Evolutionary conservation across 2,888 invertebrate species (phyloP).

Genomic region (Steinernema hermaphroditum): DNA sequence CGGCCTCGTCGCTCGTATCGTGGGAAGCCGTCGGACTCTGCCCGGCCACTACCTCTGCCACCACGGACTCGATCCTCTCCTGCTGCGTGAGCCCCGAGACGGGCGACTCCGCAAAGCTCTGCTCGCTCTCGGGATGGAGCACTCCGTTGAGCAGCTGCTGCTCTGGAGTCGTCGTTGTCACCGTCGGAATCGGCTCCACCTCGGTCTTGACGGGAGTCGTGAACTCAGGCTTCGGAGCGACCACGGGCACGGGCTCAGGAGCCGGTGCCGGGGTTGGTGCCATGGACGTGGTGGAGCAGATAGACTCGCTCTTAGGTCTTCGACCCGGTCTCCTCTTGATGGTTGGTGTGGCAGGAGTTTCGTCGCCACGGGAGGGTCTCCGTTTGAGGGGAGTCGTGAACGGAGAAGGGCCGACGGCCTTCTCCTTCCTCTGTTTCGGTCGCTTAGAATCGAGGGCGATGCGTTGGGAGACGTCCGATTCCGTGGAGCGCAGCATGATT

Average conservation of each 20-base stretch:
- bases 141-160: background rate
- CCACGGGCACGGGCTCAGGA: background rate
- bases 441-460: slow-evolving; percentile 28
- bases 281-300: background rate
- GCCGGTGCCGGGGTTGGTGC: background rate
- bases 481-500: background rate
- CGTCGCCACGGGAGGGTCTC: background rate
- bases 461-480: background rate
- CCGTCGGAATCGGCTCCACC: background rate
- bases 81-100: background rate
- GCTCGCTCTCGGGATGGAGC: background rate
- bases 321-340: slow-evolving; percentile 2
- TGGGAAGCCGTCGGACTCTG: slow-evolving; percentile 2
- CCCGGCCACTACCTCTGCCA: background rate
- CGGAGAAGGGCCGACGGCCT: background rate
- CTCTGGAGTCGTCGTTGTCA: background rate
- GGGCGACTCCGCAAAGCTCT: background rate
- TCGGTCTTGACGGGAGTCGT: background rate
- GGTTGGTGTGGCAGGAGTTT: background rate
- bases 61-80: slow-evolving; percentile 12
- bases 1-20: slow-evolving; percentile 10
- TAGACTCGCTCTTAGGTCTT: slow-evolving; percentile 8
- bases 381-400: background rate
- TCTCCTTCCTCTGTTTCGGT: slow-evolving; percentile 33
- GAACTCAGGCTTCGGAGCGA: background rate